Percentiles rank a stretch among this genome's conserved stretches.
phyloP scores from a whole-genome alignment of 2,113 vertebrate species.

The Bufo bufo region DNA sequence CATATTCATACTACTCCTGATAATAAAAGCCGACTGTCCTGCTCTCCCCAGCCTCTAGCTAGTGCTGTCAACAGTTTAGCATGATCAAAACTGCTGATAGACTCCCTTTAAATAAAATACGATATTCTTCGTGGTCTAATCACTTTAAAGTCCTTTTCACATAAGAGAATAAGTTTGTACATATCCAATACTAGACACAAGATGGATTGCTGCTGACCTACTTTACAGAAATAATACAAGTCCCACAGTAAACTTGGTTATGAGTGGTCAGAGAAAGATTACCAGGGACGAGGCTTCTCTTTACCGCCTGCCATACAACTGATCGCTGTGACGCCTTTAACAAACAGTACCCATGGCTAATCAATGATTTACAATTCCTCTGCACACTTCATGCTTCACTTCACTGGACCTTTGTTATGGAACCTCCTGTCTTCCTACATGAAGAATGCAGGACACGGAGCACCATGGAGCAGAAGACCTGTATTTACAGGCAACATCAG shows the following conservation, averaged over 20 bases:
- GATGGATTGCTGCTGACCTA: not conserved
- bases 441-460: not conserved
- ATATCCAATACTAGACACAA: too few relatives aligned
- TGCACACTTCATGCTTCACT: constrained; percentile 9
- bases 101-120: too few relatives aligned
- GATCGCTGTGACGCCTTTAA: constrained; percentile 31
- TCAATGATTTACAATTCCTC: constrained; percentile 53
- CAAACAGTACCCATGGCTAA: constrained; percentile 40
- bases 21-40: too few relatives aligned
- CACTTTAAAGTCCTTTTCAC: too few relatives aligned
- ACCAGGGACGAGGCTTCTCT: not conserved
- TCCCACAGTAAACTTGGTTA: not conserved
- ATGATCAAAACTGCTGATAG: too few relatives aligned
- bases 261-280: not conserved
- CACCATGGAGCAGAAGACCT: too few relatives aligned
- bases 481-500: not conserved
- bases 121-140: too few relatives aligned
- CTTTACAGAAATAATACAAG: not conserved
- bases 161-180: too few relatives aligned
- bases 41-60: too few relatives aligned
- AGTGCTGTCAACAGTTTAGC: too few relatives aligned
- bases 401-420: constrained; percentile 10
- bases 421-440: not conserved
- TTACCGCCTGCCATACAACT: constrained; percentile 11
- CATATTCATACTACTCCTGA: too few relatives aligned